These are phyloP conservation scores for Coptodon rendalli DNA, from an alignment of 2,113 vertebrate genomes.

Conservation along the genomic window DNA sequence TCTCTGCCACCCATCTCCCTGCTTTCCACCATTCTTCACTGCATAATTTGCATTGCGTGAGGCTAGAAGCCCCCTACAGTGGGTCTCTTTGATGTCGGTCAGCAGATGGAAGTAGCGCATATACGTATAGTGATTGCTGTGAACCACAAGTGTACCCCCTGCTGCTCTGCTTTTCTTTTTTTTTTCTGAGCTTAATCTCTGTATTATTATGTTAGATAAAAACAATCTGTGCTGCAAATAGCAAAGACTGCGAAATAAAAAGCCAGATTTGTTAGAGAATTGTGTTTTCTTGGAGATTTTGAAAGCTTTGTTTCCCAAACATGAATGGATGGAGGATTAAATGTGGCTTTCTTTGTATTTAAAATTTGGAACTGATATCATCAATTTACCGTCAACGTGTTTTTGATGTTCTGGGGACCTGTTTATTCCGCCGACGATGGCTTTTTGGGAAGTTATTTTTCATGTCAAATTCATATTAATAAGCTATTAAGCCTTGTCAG, in stretches of 20 bases:
- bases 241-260: neutral
- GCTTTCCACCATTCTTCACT: neutral
- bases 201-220: slow-evolving; percentile 40
- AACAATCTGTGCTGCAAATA: slow-evolving; percentile 1
- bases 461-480: slow-evolving; percentile 19
- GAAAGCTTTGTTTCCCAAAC: neutral
- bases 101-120: slow-evolving; percentile 32
- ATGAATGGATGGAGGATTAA: neutral
- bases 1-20: neutral
- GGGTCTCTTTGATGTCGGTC: slow-evolving; percentile 52
- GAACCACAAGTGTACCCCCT: slow-evolving; percentile 38
- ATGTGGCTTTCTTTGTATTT: neutral
- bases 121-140: slow-evolving; percentile 47
- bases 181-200: slow-evolving; percentile 21
- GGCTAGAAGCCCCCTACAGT: slow-evolving; percentile 24
- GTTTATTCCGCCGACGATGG: neutral
- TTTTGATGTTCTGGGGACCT: neutral
- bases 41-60: slow-evolving; percentile 38
- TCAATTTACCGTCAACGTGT: neutral
- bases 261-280: neutral
- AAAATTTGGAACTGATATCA: neutral
- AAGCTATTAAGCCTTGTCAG: slow-evolving; percentile 25
- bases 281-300: neutral
- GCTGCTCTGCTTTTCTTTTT: slow-evolving; percentile 33
- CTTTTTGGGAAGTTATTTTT: slow-evolving; percentile 3